These are phyloP conservation scores for Luidia sarsii DNA, from an alignment of 53 echinoderm and acorn worm species.

Conservation along the genomic window DNA sequence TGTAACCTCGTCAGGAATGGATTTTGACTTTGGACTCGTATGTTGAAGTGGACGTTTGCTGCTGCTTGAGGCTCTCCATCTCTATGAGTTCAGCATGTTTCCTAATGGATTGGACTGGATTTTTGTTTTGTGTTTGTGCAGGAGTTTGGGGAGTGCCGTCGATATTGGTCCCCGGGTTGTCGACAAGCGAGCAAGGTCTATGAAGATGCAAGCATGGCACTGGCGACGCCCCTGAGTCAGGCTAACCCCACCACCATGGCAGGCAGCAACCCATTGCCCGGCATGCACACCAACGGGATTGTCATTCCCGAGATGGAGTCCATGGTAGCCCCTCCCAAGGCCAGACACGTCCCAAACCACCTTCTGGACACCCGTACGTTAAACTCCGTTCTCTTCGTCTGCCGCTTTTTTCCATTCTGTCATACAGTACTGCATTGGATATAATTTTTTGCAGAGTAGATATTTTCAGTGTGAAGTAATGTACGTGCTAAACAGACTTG, in stretches of 20 bases:
- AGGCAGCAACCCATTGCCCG: constrained; percentile 33
- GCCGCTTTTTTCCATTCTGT: no score
- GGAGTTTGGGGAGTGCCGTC: background rate
- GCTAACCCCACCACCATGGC: constrained; percentile 56
- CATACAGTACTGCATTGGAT: no score
- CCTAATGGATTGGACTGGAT: no score
- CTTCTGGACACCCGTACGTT: constrained; percentile 94
- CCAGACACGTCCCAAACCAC: constrained; percentile 82
- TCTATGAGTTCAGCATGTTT: no score
- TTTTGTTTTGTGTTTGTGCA: background rate
- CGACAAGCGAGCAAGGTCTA: background rate
- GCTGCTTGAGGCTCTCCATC: no score
- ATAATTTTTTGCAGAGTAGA: no score
- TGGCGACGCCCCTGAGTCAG: constrained; percentile 81
- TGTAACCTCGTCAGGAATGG: no score
- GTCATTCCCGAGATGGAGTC: constrained; percentile 66
- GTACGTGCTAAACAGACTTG: no score
- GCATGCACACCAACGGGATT: constrained; percentile 51
- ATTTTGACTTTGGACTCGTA: no score
- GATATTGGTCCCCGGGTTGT: background rate
- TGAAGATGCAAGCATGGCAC: constrained; percentile 78
- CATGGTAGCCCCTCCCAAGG: constrained; percentile 79
- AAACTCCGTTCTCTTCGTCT: no score
- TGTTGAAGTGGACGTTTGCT: no score
- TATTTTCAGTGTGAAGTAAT: no score